Evolutionary conservation across 92 coral and sea anemone species (phyloP).

Genomic region (Phenganax marumi): DNA sequence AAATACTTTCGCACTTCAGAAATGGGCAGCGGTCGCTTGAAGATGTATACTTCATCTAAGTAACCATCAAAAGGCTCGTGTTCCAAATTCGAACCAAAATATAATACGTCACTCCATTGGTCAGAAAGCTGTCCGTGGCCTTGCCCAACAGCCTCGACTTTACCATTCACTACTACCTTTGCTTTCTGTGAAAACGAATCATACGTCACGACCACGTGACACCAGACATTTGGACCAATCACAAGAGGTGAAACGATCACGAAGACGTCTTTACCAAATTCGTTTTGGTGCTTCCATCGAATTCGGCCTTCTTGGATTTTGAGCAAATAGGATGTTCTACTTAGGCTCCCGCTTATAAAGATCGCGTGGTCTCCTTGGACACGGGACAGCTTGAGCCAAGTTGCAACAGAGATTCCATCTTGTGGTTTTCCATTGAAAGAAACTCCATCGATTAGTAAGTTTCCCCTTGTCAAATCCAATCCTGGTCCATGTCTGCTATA

Average conservation of each 20-base stretch:
- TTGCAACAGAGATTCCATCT: slow-evolving; percentile 77
- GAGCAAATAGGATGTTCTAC: slow-evolving; percentile 58
- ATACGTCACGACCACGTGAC: slow-evolving; percentile 88
- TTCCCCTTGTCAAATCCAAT: slow-evolving; percentile 71
- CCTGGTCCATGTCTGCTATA: slow-evolving; percentile 77
- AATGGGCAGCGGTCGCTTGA: slow-evolving; percentile 68
- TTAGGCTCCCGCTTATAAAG: slow-evolving; percentile 65
- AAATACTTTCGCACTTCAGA: slow-evolving; percentile 69
- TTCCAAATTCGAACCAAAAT: slow-evolving; percentile 73
- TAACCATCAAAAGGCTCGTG: slow-evolving; percentile 65
- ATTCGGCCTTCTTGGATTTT: slow-evolving; percentile 72
- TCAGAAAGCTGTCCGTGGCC: slow-evolving; percentile 82
- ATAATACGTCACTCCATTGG: slow-evolving; percentile 74
- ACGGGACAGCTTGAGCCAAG: slow-evolving; percentile 78
- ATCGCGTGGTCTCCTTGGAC: slow-evolving; percentile 70
- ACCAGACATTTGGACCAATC: slow-evolving; percentile 70
- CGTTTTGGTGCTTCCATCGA: slow-evolving; percentile 80
- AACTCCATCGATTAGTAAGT: slow-evolving; percentile 62
- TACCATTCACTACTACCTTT: slow-evolving; percentile 73
- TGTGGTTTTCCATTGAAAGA: slow-evolving; percentile 80
- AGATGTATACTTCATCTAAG: slow-evolving; percentile 84
- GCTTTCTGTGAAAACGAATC: slow-evolving; percentile 77
- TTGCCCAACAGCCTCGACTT: slow-evolving; percentile 61
- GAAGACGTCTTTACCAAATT: slow-evolving; percentile 66
- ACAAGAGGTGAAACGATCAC: slow-evolving; percentile 65